phyloP scores from a whole-genome alignment of 2,797 vertebrate species.

The Podarcis siculus region DNA sequence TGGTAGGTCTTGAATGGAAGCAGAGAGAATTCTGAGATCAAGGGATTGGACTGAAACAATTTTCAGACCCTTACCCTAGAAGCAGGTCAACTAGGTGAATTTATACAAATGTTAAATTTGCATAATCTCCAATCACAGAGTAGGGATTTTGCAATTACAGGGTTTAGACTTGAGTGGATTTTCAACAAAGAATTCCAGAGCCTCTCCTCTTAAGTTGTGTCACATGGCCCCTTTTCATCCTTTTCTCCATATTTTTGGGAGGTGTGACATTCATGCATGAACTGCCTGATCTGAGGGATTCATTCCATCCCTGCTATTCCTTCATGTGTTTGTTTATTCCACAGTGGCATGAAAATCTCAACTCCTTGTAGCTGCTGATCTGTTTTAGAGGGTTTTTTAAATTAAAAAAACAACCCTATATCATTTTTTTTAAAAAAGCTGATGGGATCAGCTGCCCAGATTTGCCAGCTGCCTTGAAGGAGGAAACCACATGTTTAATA shows the following conservation, averaged over 20 bases:
- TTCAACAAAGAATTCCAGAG: background rate
- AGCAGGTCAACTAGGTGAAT: background rate
- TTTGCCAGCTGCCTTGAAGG: background rate
- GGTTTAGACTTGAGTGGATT: background rate
- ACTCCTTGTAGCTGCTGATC: background rate
- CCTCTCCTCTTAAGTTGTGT: background rate
- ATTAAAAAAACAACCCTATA: accelerated
- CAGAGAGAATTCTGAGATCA: background rate
- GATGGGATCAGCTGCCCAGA: background rate
- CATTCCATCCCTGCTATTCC: accelerated
- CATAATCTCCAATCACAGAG: background rate
- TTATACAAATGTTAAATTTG: background rate
- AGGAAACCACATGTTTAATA: constrained; percentile 21
- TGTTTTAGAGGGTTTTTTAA: accelerated
- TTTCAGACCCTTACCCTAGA: background rate
- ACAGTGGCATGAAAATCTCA: background rate
- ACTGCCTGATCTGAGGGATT: background rate
- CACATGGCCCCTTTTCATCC: background rate
- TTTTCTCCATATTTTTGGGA: accelerated
- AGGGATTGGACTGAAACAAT: background rate
- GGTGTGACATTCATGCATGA: background rate
- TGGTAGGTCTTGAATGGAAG: background rate
- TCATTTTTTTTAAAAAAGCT: background rate
- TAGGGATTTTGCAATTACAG: background rate
- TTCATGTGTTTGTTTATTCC: background rate